Evolutionary conservation across 2,888 invertebrate genomes (phyloP), one percentile per base, ranked within the genome.

Genomic region (Ametastegia equiseti): DNA sequence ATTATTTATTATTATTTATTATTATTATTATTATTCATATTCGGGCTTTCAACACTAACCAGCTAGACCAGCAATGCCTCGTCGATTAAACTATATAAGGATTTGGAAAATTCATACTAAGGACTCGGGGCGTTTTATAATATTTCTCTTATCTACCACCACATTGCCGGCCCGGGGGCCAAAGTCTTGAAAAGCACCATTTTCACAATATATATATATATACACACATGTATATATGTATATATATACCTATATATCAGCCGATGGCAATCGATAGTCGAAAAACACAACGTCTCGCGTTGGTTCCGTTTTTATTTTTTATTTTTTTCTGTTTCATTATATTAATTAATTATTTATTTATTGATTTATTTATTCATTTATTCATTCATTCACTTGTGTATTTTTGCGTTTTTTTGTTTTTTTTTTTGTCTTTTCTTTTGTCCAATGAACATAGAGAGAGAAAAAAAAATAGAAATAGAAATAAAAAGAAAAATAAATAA

Each of bases 81-180:
- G 60, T 78, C 42, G 60, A 42, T 78, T 60, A 78, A 78, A 78
- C 78, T 78, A 78, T 71, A 75, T 54, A 50, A 60, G 57, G 57
- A 78, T 78, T 42, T 63, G 78, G 47, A 78, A 39, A 78, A 78
- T 78, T 78, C 27, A 78, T 78, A 45, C 78, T 78, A 78, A 78
- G 78, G 78, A 63, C 42, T 78, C 11, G 23, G 60, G 27, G n/a
- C n/a, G n/a, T n/a, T n/a, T n/a, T n/a, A n/a, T 39, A 78, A 23
- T 75, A 45, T 60, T 60, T 63, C 4, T 60, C 60, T 78, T 78
- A 78, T 84, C 85, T 85, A 87, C 84, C 86, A 86, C 88, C 86
- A 86, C 88, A 90, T 91, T 90, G 89, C 88, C 88, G 88, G 90
- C 90, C 90, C 91, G 90, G 90, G 90, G 88, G 87, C 87, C 47